Base-by-base conservation (phyloP, 2,113 vertebrate species). In the Otocyon megalotis region DNA sequence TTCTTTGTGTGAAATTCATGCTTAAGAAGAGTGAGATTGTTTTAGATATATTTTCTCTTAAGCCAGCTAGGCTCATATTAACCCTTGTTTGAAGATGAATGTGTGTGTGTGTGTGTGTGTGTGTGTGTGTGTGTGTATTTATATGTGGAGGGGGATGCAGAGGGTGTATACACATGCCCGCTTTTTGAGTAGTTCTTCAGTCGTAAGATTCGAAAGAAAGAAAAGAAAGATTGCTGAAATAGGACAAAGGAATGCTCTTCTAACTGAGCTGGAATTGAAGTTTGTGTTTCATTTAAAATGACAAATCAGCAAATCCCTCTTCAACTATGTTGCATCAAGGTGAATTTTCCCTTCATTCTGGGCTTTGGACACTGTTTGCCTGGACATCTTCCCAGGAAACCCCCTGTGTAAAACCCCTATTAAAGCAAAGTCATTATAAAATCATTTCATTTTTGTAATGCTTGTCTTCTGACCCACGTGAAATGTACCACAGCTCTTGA, bases 281-380 rank as follows among this genome's bases (percentile, higher is more conserved):
- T 97, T 94, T 96, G 67, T 93, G 77, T 97, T 98, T 97, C 96
- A 96, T 92, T 97, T 93, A 96, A 97, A 98, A 92, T 97, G 95
- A 84, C 83, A 93, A 0, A 88, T 98, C 95, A 83, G 58, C 97
- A 95, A 94, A 77, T 96, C 81, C 56, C 86, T 92, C 91, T 95
- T 97, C 93, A 86, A 88, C 60, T 62, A 67, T 84, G 58, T 60
- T 0, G 0, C 56, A 65, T 88, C 95, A 83, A 91, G 93, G 97
- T 97, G 90, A 48, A 80, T 97, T 97, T 98, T 80, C 71, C 89
- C 72, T 93, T 92, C 17, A 3, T 77, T 77, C 90, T 63, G 90
- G 76, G 71, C 96, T 93, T 95, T 97, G 94, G 98, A 77, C 80
- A 96, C 79, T 95, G 96, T 48, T 77, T 54, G n/a, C 67, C 94